Base-by-base conservation (phyloP, 2,888 invertebrate genomes). In the Amphipoea oculea region DNA sequence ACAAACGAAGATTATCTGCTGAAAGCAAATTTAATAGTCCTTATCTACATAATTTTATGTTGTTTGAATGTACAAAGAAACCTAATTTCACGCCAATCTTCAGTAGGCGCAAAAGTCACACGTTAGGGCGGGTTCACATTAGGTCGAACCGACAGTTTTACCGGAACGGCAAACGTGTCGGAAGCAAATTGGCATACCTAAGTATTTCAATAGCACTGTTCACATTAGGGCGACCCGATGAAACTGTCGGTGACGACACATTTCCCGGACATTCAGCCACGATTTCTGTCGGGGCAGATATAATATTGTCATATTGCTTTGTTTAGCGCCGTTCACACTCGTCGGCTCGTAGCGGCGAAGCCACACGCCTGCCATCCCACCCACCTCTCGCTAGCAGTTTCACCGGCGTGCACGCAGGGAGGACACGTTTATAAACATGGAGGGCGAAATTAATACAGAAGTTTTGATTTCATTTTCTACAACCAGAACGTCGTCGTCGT, bases 1-100 rank as follows among this genome's bases (percentile, higher is more conserved):
- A 36, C 63, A 36, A 36, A 36, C 20, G 20, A 36, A 65, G 4
- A 20, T 65, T 1, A 20, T 5, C 20, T 65, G 65, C 65, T 20
- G 20, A 65, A 65, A 65, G 20, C 36, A 2, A 65, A 65, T 20
- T 36, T 11, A 23, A 40, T 65, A 40, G 40, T 23, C 65, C 11
- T 12, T 40, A 40, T 3, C 36, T 36, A 36, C 11, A 5, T 20
- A 51, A 7, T 70, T 40, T 48, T 48, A 40, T n/a, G 11, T 23
- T 57, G 12, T n/a, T 14, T 48, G 14, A 1, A n/a, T 1, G 3
- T 57, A 12, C 29, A 40, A 51, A 68, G 36, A 40, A 71, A 51
- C 71, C 36, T 40, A 57, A 75, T 75, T 75, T 73, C 74, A 75
- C 73, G 73, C 54, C 57, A 73, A 75, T 75, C 9, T 29, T 72